These are phyloP conservation scores for Trichopria drosophilae DNA, from an alignment of 2,888 invertebrate genomes.

Conservation along the genomic window DNA sequence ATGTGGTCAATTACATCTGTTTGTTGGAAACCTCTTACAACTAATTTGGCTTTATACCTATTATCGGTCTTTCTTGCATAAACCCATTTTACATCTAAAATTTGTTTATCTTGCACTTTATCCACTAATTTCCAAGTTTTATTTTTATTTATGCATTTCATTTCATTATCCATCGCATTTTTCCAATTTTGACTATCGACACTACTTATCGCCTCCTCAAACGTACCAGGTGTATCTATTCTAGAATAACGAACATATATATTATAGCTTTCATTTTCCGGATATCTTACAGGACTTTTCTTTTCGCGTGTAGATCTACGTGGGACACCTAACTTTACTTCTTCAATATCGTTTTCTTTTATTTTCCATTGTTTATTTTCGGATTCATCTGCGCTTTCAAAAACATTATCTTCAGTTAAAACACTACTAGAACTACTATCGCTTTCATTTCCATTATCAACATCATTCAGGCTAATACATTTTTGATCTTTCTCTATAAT, in stretches of 20 bases:
- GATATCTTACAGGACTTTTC: constrained; percentile 7
- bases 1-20: constrained; percentile 12
- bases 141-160: too few species aligned
- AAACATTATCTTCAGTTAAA: not conserved
- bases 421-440: not conserved
- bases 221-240: constrained; percentile 1
- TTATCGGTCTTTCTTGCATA: constrained; percentile 4
- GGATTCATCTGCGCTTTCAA: not conserved
- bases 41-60: constrained; percentile 19
- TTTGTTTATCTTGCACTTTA: constrained; percentile 2
- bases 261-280: constrained; percentile 1
- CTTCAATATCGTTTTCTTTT: too few species aligned
- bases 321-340: not conserved
- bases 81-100: constrained; percentile 7
- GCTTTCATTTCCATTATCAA: not conserved
- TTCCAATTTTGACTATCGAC: too few species aligned
- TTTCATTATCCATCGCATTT: too few species aligned
- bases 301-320: not conserved
- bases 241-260: constrained; percentile 1
- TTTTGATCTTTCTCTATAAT: not conserved
- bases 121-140: too few species aligned
- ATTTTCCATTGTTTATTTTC: not conserved
- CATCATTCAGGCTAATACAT: not conserved
- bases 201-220: constrained; percentile 3
- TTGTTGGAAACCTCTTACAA: constrained; percentile 27